Conservation (phyloP, 1,140 invertebrate genomes). For the Subanguina moxae region DNA sequence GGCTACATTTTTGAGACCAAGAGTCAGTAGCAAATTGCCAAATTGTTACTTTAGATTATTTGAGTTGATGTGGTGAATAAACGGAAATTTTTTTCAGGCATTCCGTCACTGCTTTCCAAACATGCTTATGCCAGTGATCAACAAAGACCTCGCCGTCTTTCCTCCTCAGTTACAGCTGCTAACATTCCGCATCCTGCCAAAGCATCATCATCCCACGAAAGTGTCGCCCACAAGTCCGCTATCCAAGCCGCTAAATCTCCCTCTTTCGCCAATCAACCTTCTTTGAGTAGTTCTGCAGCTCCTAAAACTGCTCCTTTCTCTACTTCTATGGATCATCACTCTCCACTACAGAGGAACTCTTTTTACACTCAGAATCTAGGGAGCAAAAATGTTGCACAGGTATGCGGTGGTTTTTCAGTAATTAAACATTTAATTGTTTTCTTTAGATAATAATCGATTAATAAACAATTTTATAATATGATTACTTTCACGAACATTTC, state of each 20-base stretch:
- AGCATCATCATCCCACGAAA: neutral
- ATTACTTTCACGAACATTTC: neutral
- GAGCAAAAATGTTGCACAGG: too few relatives aligned
- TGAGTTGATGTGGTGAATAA: neutral
- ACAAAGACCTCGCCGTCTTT: conserved; percentile 14
- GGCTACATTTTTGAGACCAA: too few relatives aligned
- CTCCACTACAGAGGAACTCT: neutral
- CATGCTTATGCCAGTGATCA: conserved; percentile 17
- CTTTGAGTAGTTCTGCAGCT: conserved; percentile 1
- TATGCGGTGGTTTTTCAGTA: too few relatives aligned
- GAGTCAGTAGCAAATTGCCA: too few relatives aligned
- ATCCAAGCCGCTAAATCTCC: neutral
- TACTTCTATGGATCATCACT: neutral
- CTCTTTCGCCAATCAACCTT: neutral
- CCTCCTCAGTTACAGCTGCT: conserved; percentile 3
- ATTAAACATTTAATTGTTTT: too few relatives aligned
- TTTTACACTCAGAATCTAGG: neutral
- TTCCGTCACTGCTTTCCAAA: neutral
- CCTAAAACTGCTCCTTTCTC: neutral
- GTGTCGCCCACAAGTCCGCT: neutral
- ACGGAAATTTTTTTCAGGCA: too few relatives aligned
- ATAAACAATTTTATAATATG: too few relatives aligned
- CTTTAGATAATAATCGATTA: too few relatives aligned
- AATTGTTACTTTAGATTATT: too few relatives aligned
- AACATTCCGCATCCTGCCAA: neutral